Evolutionary conservation across 2,113 vertebrate species (phyloP), one percentile per base, ranked within the genome.

Genomic region (Progne subis): DNA sequence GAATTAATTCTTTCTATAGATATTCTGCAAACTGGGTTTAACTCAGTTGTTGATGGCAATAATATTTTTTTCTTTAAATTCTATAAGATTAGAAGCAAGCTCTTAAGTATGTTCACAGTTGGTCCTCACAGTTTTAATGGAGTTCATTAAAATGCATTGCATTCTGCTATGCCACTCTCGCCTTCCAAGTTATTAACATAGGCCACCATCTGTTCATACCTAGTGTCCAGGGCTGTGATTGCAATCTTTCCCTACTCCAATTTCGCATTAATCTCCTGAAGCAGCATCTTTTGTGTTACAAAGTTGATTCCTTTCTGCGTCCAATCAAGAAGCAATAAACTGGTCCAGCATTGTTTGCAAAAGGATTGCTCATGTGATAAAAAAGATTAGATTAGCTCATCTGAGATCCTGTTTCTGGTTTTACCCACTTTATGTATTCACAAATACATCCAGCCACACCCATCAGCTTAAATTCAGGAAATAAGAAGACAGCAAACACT

Each of bases 131-230:
- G 24, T 59, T 92, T 94, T 82, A 91, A 90, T 65, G 74, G 93
- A 82, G 37, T 87, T 94, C 59, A 80, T 95, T 92, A 95, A 91
- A 95, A 95, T 88, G 84, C 55, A 70, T 63, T 87, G 43, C 47
- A 43, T 90, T 93, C 85, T 86, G 81, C 78, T 74, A 6, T 72
- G 89, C 61, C 63, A 28, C 50, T 71, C 81, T 74, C 0, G 15
- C 78, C 46, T 91, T 95, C 87, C 92, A 92, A 28, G 46, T 71
- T 92, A 94, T 75, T 82, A 94, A n/a, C 56, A 19, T 8, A 29
- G 75, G 55, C 84, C 74, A 5, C 94, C 94, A 92, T 96, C 96
- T 96, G 93, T 91, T 90, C 90, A 8, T 37, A 63, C 24, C 47
- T 47, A 65, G 50, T 63, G 82, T 87, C 90, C 89, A 90, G 75